Percentiles rank a stretch among this genome's conserved stretches.
phyloP scores from a whole-genome alignment of 2,113 vertebrate species.

The Grantiella picta region DNA sequence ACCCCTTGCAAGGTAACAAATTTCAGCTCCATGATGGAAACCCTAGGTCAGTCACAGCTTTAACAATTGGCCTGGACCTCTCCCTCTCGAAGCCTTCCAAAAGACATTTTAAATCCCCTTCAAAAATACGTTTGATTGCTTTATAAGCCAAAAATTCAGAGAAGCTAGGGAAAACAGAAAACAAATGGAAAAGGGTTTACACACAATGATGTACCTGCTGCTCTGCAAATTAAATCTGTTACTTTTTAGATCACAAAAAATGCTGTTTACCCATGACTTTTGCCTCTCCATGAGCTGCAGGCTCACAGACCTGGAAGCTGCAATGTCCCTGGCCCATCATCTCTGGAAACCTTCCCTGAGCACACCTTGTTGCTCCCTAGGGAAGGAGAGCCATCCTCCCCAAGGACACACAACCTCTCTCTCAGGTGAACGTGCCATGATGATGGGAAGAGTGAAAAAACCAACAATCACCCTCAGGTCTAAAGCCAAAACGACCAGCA shows the following conservation, averaged over 20 bases:
- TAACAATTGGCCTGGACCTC: not conserved
- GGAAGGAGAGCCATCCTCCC: not conserved
- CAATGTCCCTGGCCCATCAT: not conserved
- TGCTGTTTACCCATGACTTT: not conserved
- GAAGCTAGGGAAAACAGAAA: not conserved
- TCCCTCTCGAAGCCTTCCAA: not conserved
- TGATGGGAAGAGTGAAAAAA: not conserved
- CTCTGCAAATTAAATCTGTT: not conserved
- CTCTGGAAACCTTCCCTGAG: not conserved
- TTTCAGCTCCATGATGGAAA: not conserved
- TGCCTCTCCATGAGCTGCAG: not conserved
- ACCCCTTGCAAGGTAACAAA: not conserved
- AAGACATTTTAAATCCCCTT: not conserved
- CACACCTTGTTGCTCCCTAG: not conserved
- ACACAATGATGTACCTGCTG: not conserved
- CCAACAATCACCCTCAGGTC: accelerated
- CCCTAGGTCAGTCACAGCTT: not conserved
- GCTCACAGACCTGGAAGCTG: not conserved
- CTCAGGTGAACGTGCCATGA: not conserved
- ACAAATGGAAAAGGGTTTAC: not conserved
- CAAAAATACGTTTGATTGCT: not conserved
- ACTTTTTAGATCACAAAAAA: not conserved
- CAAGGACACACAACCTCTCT: not conserved
- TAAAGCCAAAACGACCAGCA: not conserved
- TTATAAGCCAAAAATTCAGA: not conserved